Evolutionary conservation across 2,113 vertebrate genomes (phyloP), one percentile per base, ranked within the genome.

Genomic region (Solea senegalensis): DNA sequence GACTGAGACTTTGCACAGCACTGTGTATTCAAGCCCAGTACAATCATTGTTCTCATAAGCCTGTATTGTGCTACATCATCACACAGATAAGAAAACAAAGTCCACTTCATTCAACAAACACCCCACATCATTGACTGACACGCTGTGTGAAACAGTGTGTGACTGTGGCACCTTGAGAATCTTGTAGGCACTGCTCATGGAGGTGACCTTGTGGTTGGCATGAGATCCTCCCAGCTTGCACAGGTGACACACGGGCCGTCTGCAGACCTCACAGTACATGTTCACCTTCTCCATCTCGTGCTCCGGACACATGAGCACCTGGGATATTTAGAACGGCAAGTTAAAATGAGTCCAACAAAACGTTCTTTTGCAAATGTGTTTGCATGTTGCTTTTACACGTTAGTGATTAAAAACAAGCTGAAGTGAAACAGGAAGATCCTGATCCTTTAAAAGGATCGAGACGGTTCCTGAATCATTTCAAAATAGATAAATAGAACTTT

Each of bases 271-370:
- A 69, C 98, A 99, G 90, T 99, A 99, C 98, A 99, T 98, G 87
- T 97, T 99, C 45, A 99, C 96, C 80, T 94, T 97, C 89, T 99
- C 98, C 84, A 95, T 96, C 91, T 99, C 98, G 6, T 99, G 98
- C 83, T 99, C 98, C 0, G 97, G 98, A 85, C 98, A 99, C 97
- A 99, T 97, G 78, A 99, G 90, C 81, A 99, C 92, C 98, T 99
- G 71, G 49, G 5, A 72, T 40, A 63, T 72, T 55, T n/a, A 21
- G 41, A 66, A 65, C 40, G 63, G 52, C 2, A 39, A 44, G 0
- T 60, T 63, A 21, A 64, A 53, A 63, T 41, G 69, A 64, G 46
- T n/a, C 52, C 21, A 39, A 44, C 55, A 9, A 67, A 60, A 75
- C n/a, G 69, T 8, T 8, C 58, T 45, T 28, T 2, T 15, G 43